A percentile compares a stretch with the other conserved stretches of the same genome.
These are phyloP conservation scores for Perithous albicinctus DNA, from an alignment of 2,888 invertebrate genomes.

Conservation along the genomic window DNA sequence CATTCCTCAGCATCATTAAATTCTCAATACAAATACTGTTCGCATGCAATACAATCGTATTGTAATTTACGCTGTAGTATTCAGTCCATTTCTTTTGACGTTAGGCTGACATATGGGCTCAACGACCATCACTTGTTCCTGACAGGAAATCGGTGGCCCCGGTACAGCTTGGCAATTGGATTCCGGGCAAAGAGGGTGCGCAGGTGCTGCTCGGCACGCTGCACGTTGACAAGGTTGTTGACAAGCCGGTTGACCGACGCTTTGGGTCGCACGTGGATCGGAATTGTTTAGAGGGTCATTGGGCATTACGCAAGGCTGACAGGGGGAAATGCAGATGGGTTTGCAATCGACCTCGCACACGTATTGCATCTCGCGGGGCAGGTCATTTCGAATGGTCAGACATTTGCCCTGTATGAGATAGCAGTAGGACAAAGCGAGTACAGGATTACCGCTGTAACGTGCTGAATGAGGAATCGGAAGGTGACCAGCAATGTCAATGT, in stretches of 20 bases:
- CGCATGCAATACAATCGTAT: background rate
- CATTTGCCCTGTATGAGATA: constrained; percentile 84
- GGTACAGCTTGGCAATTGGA: constrained; percentile 45
- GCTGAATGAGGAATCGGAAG: constrained; percentile 85
- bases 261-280: constrained; percentile 37
- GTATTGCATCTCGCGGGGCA: constrained; percentile 78
- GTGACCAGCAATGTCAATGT: constrained; percentile 92
- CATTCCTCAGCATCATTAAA: background rate
- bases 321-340: constrained; percentile 74
- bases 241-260: constrained; percentile 26
- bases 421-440: constrained; percentile 89
- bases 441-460: constrained; percentile 89
- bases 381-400: constrained; percentile 77
- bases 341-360: constrained; percentile 76
- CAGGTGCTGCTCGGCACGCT: constrained; percentile 47
- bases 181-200: constrained; percentile 51
- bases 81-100: constrained; percentile 70
- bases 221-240: constrained; percentile 52
- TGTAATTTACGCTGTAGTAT: constrained; percentile 43
- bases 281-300: constrained; percentile 62
- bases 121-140: constrained; percentile 66
- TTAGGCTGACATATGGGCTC: constrained; percentile 74
- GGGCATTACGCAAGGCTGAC: constrained; percentile 70
- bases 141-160: constrained; percentile 43
- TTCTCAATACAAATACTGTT: background rate